phyloP scores from a whole-genome alignment of 2,113 vertebrate genomes.

The Seriola aureovittata region DNA sequence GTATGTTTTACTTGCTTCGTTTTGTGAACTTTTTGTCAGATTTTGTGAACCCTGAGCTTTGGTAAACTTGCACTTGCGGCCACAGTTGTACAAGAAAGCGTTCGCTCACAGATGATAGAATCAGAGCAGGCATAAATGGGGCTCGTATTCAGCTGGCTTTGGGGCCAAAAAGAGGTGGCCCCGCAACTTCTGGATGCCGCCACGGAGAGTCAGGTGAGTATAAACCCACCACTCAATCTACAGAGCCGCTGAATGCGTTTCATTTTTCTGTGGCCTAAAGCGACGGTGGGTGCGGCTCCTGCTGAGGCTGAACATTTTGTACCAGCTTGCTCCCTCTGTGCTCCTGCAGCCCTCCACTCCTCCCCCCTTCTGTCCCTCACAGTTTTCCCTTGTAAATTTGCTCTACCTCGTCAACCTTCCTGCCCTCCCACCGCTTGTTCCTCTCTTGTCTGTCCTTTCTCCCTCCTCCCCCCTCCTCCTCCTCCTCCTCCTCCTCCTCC shows the following conservation, averaged over 20 bases:
- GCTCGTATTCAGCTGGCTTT: slow-evolving; percentile 63
- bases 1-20: background rate
- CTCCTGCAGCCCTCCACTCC: slow-evolving; percentile 10
- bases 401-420: background rate
- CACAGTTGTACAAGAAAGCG: background rate
- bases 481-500: background rate
- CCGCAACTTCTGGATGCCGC: slow-evolving; percentile 24
- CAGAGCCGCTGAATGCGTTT: slow-evolving; percentile 22
- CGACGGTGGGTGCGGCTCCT: slow-evolving; percentile 14
- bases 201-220: slow-evolving; percentile 61
- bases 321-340: slow-evolving; percentile 25
- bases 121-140: slow-evolving; percentile 50
- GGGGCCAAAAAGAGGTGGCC: slow-evolving; percentile 20
- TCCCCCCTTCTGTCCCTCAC: slow-evolving; percentile 20
- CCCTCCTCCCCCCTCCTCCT: too few relatives aligned
- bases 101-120: background rate
- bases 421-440: slow-evolving; percentile 14
- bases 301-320: slow-evolving; percentile 67
- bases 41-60: background rate
- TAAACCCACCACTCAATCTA: slow-evolving; percentile 9
- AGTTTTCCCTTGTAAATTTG: slow-evolving; percentile 35
- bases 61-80: background rate
- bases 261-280: slow-evolving; percentile 33
- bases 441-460: slow-evolving; percentile 9
- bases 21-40: background rate